Evolutionary conservation across 1,140 invertebrate species (phyloP), one percentile per base, ranked within the genome.

Genomic region (Drosophila setifemur): DNA sequence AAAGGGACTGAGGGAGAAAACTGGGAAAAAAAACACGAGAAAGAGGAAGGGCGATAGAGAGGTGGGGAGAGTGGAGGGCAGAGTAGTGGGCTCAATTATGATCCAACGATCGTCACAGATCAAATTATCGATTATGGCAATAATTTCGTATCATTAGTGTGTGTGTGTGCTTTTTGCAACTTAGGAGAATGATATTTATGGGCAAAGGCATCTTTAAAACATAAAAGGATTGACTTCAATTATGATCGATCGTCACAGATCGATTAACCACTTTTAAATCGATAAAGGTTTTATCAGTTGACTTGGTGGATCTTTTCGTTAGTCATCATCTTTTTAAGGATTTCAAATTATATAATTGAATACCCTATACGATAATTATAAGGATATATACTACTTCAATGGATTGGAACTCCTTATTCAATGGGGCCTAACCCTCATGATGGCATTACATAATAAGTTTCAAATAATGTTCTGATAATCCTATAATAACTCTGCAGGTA

Each of bases 101-200:
- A 61, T 19, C 57, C 57, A 60, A 42, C 37, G 57, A 44, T 44
- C 57, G 54, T 60, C 53, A 40, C 37, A 42, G 37, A 60, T 43
- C 53, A 60, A 61, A 61, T 61, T 61, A 60, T 35, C 57, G 40
- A 63, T 63, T 61, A 61, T 63, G 29, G 40, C 55, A 47, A 35
- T 35, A 35, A 63, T 44, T 63, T 35, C 39, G 60, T 61, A 63
- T 47, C 31, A 61, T 47, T 58, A 19, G 4, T 19, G 12, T 57
- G 28, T 3, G 29, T 35, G 23, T 33, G 26, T n/a, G n/a, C n/a
- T 39, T 55, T 6, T 39, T 23, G 50, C 21, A 31, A 29, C 12
- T 58, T 28, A 6, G 7, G 31, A 26, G 8, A 18, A 29, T 16
- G 11, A 21, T 40, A 28, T 37, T 55, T 52, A 21, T 33, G 9